These are phyloP conservation scores for Rhinogobius similis DNA, from an alignment of 2,113 vertebrate species.

Conservation along the genomic window DNA sequence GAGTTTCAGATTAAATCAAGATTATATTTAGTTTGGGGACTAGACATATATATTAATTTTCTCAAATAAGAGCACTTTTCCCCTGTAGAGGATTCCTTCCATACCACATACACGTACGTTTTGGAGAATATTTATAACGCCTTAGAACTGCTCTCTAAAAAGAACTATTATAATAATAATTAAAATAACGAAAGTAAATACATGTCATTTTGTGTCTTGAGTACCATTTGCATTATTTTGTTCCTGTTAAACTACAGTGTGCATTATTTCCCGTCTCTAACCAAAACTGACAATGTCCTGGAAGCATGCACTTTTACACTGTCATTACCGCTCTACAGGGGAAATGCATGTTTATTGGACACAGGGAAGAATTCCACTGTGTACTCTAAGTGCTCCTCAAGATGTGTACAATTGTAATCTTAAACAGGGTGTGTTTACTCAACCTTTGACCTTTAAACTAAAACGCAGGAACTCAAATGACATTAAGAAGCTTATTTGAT, in stretches of 20 bases:
- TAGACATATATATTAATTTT: not conserved
- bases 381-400: conserved; percentile 40
- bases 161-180: too few relatives aligned
- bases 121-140: not conserved
- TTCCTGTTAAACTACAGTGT: not conserved
- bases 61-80: not conserved
- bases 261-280: not conserved
- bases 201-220: too few relatives aligned
- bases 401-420: conserved; percentile 26
- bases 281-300: not conserved
- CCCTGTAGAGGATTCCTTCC: not conserved
- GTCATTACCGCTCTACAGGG: conserved; percentile 11
- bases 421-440: conserved; percentile 14
- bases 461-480: conserved; percentile 42
- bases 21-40: not conserved
- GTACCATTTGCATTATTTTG: too few relatives aligned
- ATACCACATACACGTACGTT: not conserved
- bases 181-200: too few relatives aligned
- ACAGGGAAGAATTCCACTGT: conserved; percentile 18
- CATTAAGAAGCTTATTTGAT: not conserved
- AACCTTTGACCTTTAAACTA: conserved; percentile 36
- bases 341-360: conserved; percentile 30
- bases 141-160: too few relatives aligned
- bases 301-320: conserved; percentile 2
- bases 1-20: conserved; percentile 1